These are phyloP conservation scores for Apis florea DNA, from an alignment of 1,140 invertebrate genomes.

Conservation along the genomic window DNA sequence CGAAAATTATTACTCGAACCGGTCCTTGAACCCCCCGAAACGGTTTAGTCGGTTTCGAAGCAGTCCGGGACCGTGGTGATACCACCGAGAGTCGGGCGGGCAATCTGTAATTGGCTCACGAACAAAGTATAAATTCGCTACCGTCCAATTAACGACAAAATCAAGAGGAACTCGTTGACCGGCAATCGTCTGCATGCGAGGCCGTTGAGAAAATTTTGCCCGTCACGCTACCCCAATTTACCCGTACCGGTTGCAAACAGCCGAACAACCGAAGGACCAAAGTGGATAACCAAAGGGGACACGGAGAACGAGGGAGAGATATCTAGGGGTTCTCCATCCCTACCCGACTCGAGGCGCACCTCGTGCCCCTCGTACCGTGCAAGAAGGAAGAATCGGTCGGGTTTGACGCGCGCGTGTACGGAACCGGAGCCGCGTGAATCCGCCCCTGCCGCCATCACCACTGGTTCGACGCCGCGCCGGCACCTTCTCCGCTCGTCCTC, in stretches of 20 bases:
- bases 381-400: constrained; percentile 7
- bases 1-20: constrained; percentile 30
- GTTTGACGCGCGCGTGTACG: constrained; percentile 11
- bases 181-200: constrained; percentile 48
- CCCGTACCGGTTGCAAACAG: not conserved
- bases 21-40: not conserved
- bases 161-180: constrained; percentile 34
- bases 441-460: constrained; percentile 52
- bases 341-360: not conserved
- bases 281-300: constrained; percentile 9
- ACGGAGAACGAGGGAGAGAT: constrained; percentile 38
- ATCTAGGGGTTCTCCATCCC: constrained; percentile 10
- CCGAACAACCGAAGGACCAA: not conserved
- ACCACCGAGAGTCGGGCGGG: not conserved
- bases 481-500: constrained; percentile 62
- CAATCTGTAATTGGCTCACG: constrained; percentile 28
- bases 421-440: constrained; percentile 38
- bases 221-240: constrained; percentile 44
- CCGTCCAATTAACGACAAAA: constrained; percentile 39
- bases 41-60: not conserved
- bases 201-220: constrained; percentile 18
- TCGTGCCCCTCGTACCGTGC: not conserved
- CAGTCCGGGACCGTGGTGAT: not conserved
- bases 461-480: constrained; percentile 52
- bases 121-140: constrained; percentile 46